Evolutionary conservation across 2,888 invertebrate genomes (phyloP).

Genomic region (Imbricaverruca yamaguchii): DNA sequence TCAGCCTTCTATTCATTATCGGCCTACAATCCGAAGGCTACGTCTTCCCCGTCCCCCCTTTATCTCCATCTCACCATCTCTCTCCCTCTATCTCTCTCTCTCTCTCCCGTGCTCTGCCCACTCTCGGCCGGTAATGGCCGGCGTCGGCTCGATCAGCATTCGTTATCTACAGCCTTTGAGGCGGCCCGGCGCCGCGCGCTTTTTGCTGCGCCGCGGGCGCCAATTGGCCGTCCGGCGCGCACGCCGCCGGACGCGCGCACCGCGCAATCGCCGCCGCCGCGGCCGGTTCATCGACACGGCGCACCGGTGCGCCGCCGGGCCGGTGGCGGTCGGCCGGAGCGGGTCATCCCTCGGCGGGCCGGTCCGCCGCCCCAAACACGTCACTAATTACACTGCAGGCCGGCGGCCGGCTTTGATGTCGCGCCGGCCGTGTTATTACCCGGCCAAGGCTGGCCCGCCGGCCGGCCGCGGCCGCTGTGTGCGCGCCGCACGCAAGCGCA

Average conservation of each 20-base stretch:
- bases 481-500: no score
- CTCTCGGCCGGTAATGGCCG: background rate
- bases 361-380: background rate
- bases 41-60: no score
- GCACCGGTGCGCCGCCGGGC: no score
- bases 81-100: background rate
- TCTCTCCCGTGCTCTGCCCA: background rate
- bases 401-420: background rate
- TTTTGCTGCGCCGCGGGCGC: background rate
- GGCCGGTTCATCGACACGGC: background rate
- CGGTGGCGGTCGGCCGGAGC: background rate
- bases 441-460: background rate
- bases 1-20: no score
- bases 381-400: background rate
- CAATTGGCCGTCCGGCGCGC: background rate
- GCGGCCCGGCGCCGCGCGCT: background rate
- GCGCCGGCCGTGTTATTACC: background rate
- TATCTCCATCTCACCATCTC: background rate
- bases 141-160: background rate
- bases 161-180: slow-evolving; percentile 10
- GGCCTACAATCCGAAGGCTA: no score
- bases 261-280: no score
- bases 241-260: background rate
- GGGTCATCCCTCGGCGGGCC: no score
- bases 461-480: background rate